phyloP scores from a whole-genome alignment of 2,797 vertebrate genomes.

The Masticophis lateralis region DNA sequence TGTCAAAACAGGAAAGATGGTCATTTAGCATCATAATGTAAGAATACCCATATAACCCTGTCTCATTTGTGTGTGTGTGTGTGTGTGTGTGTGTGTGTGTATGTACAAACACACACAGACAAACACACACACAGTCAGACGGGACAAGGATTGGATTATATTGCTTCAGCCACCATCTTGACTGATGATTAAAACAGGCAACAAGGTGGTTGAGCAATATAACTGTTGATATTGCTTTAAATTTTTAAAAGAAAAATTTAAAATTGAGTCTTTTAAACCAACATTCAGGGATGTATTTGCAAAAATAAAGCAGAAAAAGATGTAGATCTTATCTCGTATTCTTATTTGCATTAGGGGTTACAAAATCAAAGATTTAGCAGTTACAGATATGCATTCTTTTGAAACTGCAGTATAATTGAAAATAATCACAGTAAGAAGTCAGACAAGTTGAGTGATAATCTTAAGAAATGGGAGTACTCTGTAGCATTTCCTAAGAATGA shows the following conservation, averaged over 20 bases:
- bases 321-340: not conserved
- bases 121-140: too few relatives aligned
- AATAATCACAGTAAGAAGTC: not conserved
- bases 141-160: too few relatives aligned
- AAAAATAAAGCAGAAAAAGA: not conserved
- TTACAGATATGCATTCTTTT: not conserved
- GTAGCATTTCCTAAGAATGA: not conserved
- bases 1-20: too few relatives aligned
- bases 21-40: too few relatives aligned
- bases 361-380: not conserved
- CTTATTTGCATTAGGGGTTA: not conserved
- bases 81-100: too few relatives aligned
- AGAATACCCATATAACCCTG: too few relatives aligned
- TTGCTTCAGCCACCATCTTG: too few relatives aligned
- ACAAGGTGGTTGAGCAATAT: too few relatives aligned
- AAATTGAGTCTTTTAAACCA: not conserved
- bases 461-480: not conserved
- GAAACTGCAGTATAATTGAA: not conserved
- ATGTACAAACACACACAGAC: too few relatives aligned
- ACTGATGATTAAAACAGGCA: too few relatives aligned
- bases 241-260: not conserved
- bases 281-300: not conserved
- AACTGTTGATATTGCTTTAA: too few relatives aligned
- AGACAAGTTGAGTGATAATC: not conserved
- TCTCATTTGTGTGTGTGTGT: too few relatives aligned